phyloP scores from a whole-genome alignment of 2,797 vertebrate species.

The Rhyacichthys aspro region DNA sequence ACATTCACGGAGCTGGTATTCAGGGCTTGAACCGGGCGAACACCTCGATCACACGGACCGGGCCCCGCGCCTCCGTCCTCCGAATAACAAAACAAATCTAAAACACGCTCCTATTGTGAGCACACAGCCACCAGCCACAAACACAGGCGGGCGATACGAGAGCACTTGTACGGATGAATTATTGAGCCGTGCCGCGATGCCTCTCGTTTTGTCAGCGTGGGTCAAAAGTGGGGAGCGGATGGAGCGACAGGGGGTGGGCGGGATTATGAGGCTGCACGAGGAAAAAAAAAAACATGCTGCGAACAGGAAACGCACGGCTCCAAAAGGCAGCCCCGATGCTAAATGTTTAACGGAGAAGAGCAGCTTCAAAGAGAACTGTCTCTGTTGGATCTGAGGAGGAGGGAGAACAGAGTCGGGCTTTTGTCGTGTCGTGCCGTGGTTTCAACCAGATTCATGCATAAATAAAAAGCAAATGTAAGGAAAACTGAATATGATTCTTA shows the following conservation, averaged over 20 bases:
- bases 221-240: constrained; percentile 51
- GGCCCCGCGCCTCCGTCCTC: neutral
- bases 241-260: constrained; percentile 42
- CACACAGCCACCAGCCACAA: constrained; percentile 26
- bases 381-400: constrained; percentile 25
- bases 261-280: constrained; percentile 46
- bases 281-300: constrained; percentile 47
- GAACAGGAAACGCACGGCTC: constrained; percentile 35
- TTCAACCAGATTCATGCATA: no score
- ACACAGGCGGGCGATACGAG: constrained; percentile 53
- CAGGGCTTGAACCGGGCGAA: constrained; percentile 33
- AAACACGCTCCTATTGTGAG: constrained; percentile 14
- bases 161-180: constrained; percentile 68
- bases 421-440: constrained; percentile 30
- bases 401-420: constrained; percentile 12
- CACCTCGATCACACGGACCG: constrained; percentile 27
- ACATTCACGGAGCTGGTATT: neutral
- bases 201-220: constrained; percentile 62
- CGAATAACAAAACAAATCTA: constrained; percentile 46
- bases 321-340: constrained; percentile 39
- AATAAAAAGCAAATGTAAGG: no score
- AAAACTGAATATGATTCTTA: no score
- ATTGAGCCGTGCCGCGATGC: constrained; percentile 67
- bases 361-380: constrained; percentile 69
- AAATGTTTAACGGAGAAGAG: constrained; percentile 70